These are phyloP conservation scores for Rhopalosiphum padi DNA, from an alignment of 1,140 invertebrate species.

Conservation along the genomic window DNA sequence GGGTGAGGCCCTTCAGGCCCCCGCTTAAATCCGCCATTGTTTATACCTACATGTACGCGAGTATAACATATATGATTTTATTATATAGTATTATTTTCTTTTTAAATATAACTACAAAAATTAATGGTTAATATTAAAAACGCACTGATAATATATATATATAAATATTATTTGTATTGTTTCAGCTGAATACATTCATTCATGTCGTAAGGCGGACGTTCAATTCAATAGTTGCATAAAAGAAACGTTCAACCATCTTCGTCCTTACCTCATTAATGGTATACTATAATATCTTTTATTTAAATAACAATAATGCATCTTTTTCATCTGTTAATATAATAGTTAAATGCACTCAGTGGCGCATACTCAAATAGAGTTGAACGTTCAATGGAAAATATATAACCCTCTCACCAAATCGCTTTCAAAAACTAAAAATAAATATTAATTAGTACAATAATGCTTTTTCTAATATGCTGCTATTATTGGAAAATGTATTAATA, in stretches of 20 bases:
- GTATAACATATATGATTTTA: background rate
- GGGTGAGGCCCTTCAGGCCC: no score
- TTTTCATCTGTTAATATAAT: background rate
- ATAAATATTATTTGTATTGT: constrained; percentile 61
- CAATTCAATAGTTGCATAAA: constrained; percentile 73
- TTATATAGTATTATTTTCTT: background rate
- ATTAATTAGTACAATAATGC: no score
- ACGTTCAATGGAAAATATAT: no score
- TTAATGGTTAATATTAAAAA: background rate
- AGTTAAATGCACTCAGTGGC: background rate
- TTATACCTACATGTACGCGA: no score
- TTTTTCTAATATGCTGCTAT: no score
- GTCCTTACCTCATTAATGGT: constrained; percentile 72
- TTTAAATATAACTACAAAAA: background rate
- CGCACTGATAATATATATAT: background rate
- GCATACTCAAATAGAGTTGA: no score
- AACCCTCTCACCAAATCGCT: no score
- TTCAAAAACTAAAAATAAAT: no score
- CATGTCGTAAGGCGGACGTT: constrained; percentile 73
- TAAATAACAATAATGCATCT: background rate
- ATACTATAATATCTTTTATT: constrained; percentile 53
- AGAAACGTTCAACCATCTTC: constrained; percentile 74
- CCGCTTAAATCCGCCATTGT: no score
- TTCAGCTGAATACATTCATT: constrained; percentile 77
- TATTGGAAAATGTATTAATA: no score